A percentile compares a stretch with the other conserved stretches of the same genome.
These are phyloP conservation scores for Scaeva pyrastri DNA, from an alignment of 2,888 invertebrate species.

Conservation along the genomic window DNA sequence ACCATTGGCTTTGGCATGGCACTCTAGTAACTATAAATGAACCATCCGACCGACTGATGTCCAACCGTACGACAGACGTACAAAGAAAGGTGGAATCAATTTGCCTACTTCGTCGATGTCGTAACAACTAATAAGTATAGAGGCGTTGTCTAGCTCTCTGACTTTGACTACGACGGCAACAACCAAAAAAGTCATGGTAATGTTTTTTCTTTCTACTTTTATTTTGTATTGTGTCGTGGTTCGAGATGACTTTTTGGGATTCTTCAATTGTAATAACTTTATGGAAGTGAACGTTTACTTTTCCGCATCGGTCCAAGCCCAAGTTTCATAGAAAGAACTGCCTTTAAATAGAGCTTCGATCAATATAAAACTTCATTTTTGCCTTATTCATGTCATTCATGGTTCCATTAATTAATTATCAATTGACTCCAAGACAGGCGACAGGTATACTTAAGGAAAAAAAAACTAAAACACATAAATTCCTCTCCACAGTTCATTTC, in stretches of 20 bases:
- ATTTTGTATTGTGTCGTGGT: constrained; percentile 23
- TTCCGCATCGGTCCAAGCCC: constrained; percentile 45
- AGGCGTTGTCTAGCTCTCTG: constrained; percentile 72
- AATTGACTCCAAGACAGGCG: constrained; percentile 64
- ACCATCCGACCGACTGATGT: neutral
- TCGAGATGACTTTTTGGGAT: constrained; percentile 43
- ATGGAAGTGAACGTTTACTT: constrained; percentile 60
- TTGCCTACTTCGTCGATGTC: constrained; percentile 74
- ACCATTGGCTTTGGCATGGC: constrained; percentile 53
- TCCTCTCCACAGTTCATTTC: constrained; percentile 58
- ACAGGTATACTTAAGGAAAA: constrained; percentile 18
- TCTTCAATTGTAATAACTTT: constrained; percentile 54
- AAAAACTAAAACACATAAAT: constrained; percentile 49
- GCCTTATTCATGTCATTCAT: neutral
- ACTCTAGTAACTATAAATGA: constrained; percentile 68
- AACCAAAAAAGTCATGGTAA: constrained; percentile 60
- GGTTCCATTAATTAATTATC: constrained; percentile 30
- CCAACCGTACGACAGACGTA: neutral
- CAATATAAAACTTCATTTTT: constrained; percentile 35
- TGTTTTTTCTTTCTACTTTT: constrained; percentile 35
- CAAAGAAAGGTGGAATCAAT: constrained; percentile 69
- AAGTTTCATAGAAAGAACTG: neutral
- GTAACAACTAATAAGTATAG: constrained; percentile 57
- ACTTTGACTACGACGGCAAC: constrained; percentile 7
- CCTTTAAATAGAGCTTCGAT: constrained; percentile 2